Percentiles rank a stretch among this genome's conserved stretches.
phyloP scores from a whole-genome alignment of 2,113 vertebrate species.

The Melospiza georgiana region DNA sequence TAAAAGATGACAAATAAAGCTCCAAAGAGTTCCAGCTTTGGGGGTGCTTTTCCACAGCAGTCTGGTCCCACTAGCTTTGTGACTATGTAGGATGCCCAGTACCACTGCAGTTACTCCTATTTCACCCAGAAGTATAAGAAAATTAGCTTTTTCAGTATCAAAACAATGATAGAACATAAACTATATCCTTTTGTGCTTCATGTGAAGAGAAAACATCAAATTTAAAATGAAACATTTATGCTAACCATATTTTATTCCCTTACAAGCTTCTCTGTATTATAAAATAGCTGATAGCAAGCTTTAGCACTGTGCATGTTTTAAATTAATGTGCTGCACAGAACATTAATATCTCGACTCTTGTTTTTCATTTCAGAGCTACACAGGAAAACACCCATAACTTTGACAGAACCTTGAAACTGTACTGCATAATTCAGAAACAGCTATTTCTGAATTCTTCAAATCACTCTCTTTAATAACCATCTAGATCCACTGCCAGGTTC shows the following conservation, averaged over 20 bases:
- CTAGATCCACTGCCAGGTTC: background rate
- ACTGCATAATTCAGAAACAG: background rate
- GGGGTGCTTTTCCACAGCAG: background rate
- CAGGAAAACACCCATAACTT: background rate
- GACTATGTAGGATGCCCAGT: background rate
- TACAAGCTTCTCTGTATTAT: background rate
- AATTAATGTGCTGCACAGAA: background rate
- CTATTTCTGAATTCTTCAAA: background rate
- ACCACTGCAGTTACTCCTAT: background rate
- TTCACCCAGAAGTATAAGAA: background rate
- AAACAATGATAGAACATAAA: background rate
- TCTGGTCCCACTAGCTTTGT: background rate
- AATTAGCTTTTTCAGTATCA: background rate
- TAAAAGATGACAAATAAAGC: background rate
- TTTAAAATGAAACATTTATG: background rate
- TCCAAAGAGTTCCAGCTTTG: background rate
- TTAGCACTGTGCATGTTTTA: background rate
- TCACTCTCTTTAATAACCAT: background rate
- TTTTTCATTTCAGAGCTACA: constrained; percentile 16
- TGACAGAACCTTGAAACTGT: background rate
- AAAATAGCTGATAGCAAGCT: background rate
- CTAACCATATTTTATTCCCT: background rate
- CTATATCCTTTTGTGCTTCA: background rate
- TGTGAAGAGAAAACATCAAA: background rate
- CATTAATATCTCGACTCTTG: background rate